Percentiles rank a stretch among this genome's conserved stretches.
phyloP scores from a whole-genome alignment of 2,888 invertebrate genomes.

The Smittia sp. region DNA sequence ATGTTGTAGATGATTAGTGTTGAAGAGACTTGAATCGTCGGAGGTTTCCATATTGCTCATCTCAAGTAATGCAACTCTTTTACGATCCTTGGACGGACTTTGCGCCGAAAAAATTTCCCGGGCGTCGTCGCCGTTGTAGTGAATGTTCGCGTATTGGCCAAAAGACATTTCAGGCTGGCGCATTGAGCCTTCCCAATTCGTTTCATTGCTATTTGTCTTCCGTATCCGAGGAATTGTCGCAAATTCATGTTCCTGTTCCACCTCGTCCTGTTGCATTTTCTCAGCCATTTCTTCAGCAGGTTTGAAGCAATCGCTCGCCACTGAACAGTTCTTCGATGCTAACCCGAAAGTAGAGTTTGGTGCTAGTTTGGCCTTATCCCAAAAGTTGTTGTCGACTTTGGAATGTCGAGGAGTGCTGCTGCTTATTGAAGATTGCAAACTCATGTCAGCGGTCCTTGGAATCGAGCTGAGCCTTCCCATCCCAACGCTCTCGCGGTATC shows the following conservation, averaged over 20 bases:
- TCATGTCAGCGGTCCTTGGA: conserved; percentile 18
- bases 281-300: conserved; percentile 47
- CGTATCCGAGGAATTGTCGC: conserved; percentile 48
- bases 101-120: not conserved
- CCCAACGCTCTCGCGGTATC: conserved; percentile 27
- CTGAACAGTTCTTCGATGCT: not conserved
- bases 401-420: not conserved
- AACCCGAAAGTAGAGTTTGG: conserved; percentile 1
- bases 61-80: conserved; percentile 46
- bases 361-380: not conserved
- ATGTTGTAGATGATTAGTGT: not conserved
- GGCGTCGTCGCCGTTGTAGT: not conserved
- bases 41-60: not conserved
- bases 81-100: conserved; percentile 45
- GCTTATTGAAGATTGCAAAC: conserved; percentile 3
- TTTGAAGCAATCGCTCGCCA: not conserved
- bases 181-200: conserved; percentile 6
- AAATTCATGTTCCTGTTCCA: conserved; percentile 51
- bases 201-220: not conserved
- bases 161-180: conserved; percentile 21
- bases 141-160: not conserved
- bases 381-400: conserved; percentile 9
- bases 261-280: conserved; percentile 49
- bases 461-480: not conserved
- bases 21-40: not conserved